Conservation (phyloP, 2,113 vertebrate genomes). For the Saccopteryx bilineata region DNA sequence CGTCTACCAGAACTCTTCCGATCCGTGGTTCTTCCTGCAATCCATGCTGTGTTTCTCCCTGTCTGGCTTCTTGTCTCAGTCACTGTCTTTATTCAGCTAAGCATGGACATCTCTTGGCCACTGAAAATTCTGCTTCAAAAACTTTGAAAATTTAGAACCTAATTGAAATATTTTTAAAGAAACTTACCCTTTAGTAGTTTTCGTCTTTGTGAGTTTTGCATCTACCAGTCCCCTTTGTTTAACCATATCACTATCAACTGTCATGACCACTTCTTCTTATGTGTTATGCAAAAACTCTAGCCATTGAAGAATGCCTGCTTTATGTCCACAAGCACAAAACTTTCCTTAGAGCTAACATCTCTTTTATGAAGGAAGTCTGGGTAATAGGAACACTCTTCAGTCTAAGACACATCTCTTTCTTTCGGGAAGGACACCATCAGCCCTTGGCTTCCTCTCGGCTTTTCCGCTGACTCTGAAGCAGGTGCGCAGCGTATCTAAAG, state of each 20-base stretch:
- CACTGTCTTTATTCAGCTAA: not conserved
- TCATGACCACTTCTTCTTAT: not conserved
- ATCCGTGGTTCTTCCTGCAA: not conserved
- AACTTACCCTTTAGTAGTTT: not conserved
- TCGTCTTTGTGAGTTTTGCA: not conserved
- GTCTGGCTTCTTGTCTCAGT: not conserved
- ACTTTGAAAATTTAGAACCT: not conserved
- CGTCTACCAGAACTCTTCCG: not conserved
- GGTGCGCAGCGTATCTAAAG: not conserved
- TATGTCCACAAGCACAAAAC: not conserved
- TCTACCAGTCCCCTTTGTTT: not conserved
- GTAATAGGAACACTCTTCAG: not conserved
- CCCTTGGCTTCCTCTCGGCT: not conserved
- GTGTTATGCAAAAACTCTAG: not conserved
- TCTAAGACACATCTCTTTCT: not conserved
- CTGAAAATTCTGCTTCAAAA: not conserved
- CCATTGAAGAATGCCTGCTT: not conserved
- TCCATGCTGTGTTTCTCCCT: not conserved
- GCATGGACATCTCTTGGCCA: not conserved
- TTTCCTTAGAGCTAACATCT: not conserved
- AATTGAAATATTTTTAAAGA: not conserved
- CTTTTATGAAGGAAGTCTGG: slow-evolving; percentile 3
- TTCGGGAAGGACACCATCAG: not conserved
- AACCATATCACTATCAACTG: not conserved
- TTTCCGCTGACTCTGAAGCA: not conserved